Evolutionary conservation across 2,888 invertebrate genomes (phyloP).

Genomic region (Xylocampa areola): DNA sequence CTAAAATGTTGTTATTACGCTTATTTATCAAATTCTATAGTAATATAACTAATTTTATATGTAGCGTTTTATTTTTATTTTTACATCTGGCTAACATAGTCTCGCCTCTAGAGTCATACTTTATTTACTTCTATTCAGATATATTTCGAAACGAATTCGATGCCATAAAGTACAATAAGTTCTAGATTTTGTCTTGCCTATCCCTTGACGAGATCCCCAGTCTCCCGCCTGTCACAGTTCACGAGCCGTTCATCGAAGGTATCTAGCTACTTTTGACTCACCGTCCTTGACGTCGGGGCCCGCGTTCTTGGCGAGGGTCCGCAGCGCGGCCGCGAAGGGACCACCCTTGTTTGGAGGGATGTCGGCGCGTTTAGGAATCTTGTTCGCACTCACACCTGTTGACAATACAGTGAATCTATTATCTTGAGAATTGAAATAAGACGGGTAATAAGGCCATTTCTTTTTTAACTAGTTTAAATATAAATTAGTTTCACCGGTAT

Average conservation of each 20-base stretch:
- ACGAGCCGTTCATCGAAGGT: conserved; percentile 50
- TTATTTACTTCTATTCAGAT: too few species aligned
- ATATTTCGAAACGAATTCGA: too few species aligned
- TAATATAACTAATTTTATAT: too few species aligned
- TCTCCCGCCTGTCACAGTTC: conserved; percentile 29
- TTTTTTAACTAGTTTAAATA: too few species aligned
- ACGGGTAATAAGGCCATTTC: too few species aligned
- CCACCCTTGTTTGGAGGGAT: conserved; percentile 89
- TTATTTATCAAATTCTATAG: too few species aligned
- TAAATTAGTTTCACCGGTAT: too few species aligned
- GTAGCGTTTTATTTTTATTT: too few species aligned
- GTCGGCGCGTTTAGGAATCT: conserved; percentile 83
- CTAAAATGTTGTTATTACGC: too few species aligned
- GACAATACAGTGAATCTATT: conserved; percentile 64
- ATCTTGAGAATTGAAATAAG: too few species aligned
- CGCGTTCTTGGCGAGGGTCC: conserved; percentile 97
- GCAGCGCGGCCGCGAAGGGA: conserved; percentile 97
- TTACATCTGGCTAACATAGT: too few species aligned
- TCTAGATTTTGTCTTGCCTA: not conserved
- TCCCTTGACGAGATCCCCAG: not conserved
- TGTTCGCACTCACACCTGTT: conserved; percentile 85
- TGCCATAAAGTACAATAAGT: not conserved
- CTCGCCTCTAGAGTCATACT: too few species aligned
- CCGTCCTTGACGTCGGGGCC: conserved; percentile 93
- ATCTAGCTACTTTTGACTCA: conserved; percentile 73